Conservation (phyloP, 2,113 vertebrate species). For the Corythaixoides concolor region DNA sequence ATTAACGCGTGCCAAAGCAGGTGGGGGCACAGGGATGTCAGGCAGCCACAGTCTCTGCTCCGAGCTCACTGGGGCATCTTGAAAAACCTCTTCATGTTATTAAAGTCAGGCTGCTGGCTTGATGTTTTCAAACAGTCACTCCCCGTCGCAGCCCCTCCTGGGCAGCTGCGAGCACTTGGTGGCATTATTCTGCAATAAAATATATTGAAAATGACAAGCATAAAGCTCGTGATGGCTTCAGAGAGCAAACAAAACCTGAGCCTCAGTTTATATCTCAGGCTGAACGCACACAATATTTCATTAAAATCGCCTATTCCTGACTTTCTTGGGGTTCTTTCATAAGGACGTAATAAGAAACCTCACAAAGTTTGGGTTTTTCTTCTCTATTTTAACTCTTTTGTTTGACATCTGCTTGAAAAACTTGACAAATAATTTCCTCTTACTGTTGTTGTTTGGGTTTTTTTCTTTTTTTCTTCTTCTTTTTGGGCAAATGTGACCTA, state of each 20-base stretch:
- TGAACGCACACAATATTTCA: neutral
- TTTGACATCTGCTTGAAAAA: neutral
- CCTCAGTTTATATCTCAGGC: neutral
- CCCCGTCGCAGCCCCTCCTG: neutral
- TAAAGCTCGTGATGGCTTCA: neutral
- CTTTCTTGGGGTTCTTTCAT: neutral
- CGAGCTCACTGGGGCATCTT: fast-evolving
- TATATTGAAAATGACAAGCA: neutral
- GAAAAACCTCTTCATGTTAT: neutral
- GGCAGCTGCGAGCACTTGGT: neutral
- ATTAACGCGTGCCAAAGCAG: neutral
- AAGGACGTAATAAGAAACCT: neutral
- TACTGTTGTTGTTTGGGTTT: neutral
- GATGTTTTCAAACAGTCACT: neutral
- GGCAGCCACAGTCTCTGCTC: neutral
- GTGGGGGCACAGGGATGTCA: neutral
- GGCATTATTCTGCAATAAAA: constrained; percentile 1
- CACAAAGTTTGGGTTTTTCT: neutral
- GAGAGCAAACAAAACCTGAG: neutral
- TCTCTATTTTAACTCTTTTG: neutral
- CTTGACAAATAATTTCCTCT: neutral
- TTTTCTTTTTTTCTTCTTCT: neutral
- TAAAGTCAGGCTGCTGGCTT: neutral
- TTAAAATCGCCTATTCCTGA: neutral
- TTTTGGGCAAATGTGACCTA: neutral